Base-by-base conservation (phyloP, 2,113 vertebrate species). In the Psettodes erumei region DNA sequence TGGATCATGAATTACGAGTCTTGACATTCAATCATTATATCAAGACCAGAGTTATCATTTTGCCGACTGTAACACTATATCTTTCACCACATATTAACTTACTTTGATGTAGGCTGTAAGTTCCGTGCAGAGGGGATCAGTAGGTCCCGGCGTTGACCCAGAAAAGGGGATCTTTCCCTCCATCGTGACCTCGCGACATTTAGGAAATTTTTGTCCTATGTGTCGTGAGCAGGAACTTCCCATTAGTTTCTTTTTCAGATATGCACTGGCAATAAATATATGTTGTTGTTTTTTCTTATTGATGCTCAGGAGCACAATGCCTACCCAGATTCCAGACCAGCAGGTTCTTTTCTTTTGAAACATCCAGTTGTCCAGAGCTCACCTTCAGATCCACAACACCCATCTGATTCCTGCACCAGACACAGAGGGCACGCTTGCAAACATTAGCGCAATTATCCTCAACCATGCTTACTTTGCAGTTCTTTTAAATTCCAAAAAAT, bases 151-250 rank as follows among this genome's bases (percentile, higher is more conserved):
- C 0, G 88, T 85, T 9, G 85, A 79, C n/a, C 93, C 95, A 45
- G 89, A 84, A 81, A 98, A 99, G 75, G 84, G 88, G 74, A 98
- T 56, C 8, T 88, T 93, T 74, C 96, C 96, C 35, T 96, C 93
- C 82, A 98, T 92, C 18, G 91, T 94, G 79, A 97, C 95, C 89
- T 98, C 96, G 75, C 95, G 91, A 67, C 94, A 96, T 77, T 95
- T 98, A 30, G 97, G 96, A 79, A 99, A 99, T 88, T 96, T 98
- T 88, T 97, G 96, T 71, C 96, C 98, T 98, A 47, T 89, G 70
- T 84, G 82, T 79, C 5, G 45, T 13, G 12, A 56, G 19, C 45
- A 1, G n/a, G 42, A 69, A 69, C 1, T 1, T 5, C 18, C 16
- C 19, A 61, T 33, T 45, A 53, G 6, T 62, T 71, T 69, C 0